Conservation (phyloP, 1,140 invertebrate genomes). For the Lordiphosa mommai region DNA sequence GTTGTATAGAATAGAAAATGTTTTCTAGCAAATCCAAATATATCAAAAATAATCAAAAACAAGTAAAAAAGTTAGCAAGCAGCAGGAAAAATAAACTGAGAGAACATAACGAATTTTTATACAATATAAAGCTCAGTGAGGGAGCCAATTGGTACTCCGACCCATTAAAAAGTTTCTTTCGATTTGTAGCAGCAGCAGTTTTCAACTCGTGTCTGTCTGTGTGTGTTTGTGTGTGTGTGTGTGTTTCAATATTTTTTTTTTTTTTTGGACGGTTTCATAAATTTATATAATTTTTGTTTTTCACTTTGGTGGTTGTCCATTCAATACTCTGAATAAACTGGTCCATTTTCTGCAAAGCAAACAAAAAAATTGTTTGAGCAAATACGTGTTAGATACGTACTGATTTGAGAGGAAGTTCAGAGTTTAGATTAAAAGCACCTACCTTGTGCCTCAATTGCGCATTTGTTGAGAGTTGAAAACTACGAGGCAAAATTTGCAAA, state of each 20-base stretch:
- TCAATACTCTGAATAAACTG: constrained; percentile 70
- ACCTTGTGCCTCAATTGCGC: constrained; percentile 66
- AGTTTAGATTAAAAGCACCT: constrained; percentile 51
- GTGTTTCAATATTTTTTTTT: constrained; percentile 30
- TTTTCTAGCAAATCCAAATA: constrained; percentile 17
- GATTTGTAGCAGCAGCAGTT: constrained; percentile 51
- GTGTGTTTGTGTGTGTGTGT: constrained; percentile 13
- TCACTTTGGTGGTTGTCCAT: constrained; percentile 69
- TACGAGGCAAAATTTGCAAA: constrained; percentile 43
- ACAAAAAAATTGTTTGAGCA: constrained; percentile 26
- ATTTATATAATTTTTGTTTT: constrained; percentile 64
- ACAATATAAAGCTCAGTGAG: constrained; percentile 48
- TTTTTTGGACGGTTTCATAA: constrained; percentile 71
- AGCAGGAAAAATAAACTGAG: no score
- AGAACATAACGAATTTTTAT: background rate
- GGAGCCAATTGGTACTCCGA: constrained; percentile 11
- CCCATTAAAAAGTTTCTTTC: constrained; percentile 36
- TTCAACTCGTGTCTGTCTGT: constrained; percentile 60
- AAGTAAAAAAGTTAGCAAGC: constrained; percentile 24
- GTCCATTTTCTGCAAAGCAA: constrained; percentile 52
- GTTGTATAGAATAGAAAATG: constrained; percentile 3
- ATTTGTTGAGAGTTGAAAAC: constrained; percentile 69
- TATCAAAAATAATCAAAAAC: constrained; percentile 34
- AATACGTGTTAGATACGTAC: no score
- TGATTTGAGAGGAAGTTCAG: background rate